These are phyloP conservation scores for Notechis scutatus DNA, from an alignment of 2,113 vertebrate genomes.

Conservation along the genomic window DNA sequence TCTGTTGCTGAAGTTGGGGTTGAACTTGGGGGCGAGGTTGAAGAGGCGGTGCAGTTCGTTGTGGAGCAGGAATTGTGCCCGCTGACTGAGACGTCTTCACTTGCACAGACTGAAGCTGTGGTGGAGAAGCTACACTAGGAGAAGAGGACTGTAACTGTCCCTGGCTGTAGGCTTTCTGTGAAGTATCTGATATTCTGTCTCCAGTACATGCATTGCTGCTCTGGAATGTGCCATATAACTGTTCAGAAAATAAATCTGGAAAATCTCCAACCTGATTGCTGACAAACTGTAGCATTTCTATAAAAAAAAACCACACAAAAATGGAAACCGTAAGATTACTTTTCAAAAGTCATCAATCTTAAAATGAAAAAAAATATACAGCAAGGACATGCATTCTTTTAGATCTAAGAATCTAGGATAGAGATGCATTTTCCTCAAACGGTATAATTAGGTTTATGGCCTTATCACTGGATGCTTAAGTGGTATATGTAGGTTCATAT, in stretches of 20 bases:
- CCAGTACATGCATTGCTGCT: neutral
- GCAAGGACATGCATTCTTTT: neutral
- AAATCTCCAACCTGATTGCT: conserved; percentile 95
- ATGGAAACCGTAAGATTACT: fast-evolving
- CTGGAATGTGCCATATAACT: conserved; percentile 64
- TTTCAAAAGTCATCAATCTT: fast-evolving
- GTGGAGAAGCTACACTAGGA: conserved; percentile 36
- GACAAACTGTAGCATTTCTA: conserved; percentile 98
- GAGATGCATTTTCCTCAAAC: neutral
- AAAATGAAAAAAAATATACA: neutral
- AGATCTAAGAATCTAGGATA: neutral
- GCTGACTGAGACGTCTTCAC: conserved; percentile 50
- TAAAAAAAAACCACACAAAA: conserved; percentile 16
- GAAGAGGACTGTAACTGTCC: conserved; percentile 60
- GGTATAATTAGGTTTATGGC: neutral
- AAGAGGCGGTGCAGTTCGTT: conserved; percentile 72
- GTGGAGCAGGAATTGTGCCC: conserved; percentile 44
- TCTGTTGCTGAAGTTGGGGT: conserved; percentile 76
- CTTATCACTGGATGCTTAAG: neutral
- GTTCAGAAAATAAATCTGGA: conserved; percentile 90
- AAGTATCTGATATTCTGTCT: conserved; percentile 41
- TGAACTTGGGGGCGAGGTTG: conserved; percentile 84
- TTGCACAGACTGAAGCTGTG: conserved; percentile 65
- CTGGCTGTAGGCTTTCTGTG: conserved; percentile 65
- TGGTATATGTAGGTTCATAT: neutral